phyloP scores from a whole-genome alignment of 2,888 invertebrate species.

The Polydrusus pterygomalis region DNA sequence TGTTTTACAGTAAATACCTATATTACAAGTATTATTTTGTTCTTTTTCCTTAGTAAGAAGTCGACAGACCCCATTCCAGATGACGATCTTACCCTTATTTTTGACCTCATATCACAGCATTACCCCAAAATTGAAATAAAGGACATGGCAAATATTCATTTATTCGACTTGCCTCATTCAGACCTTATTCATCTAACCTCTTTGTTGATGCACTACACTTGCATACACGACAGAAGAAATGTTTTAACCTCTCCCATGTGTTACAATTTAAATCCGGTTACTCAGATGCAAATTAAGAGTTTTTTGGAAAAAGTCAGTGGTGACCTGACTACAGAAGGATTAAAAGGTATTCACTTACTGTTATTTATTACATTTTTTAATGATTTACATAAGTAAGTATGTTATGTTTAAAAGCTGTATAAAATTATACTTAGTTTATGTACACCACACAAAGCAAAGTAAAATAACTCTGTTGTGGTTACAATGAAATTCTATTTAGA shows the following conservation, averaged over 20 bases:
- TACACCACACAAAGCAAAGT: too few species aligned
- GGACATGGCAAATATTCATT: conserved; percentile 59
- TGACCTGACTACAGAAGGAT: conserved; percentile 61
- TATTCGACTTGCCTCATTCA: conserved; percentile 59
- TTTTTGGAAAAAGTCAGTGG: conserved; percentile 65
- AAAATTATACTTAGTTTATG: too few species aligned
- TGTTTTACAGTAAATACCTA: background rate
- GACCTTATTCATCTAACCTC: conserved; percentile 64
- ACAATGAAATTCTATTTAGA: too few species aligned
- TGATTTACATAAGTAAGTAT: too few species aligned
- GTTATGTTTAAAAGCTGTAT: too few species aligned
- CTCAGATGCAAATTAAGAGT: conserved; percentile 65
- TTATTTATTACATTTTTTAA: too few species aligned
- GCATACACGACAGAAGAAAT: conserved; percentile 67
- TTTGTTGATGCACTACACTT: conserved; percentile 69
- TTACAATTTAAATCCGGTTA: conserved; percentile 61
- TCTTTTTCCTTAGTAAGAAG: conserved; percentile 59
- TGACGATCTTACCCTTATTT: conserved; percentile 61
- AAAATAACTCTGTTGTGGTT: too few species aligned
- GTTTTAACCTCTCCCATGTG: conserved; percentile 68
- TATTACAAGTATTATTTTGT: background rate
- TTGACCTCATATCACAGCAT: conserved; percentile 60
- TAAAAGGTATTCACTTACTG: conserved; percentile 58
- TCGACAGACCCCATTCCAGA: conserved; percentile 54
- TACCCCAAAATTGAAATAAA: conserved; percentile 63